Evolutionary conservation across 2,113 vertebrate genomes (phyloP), one percentile per base, ranked within the genome.

Genomic region (Columba janthina): DNA sequence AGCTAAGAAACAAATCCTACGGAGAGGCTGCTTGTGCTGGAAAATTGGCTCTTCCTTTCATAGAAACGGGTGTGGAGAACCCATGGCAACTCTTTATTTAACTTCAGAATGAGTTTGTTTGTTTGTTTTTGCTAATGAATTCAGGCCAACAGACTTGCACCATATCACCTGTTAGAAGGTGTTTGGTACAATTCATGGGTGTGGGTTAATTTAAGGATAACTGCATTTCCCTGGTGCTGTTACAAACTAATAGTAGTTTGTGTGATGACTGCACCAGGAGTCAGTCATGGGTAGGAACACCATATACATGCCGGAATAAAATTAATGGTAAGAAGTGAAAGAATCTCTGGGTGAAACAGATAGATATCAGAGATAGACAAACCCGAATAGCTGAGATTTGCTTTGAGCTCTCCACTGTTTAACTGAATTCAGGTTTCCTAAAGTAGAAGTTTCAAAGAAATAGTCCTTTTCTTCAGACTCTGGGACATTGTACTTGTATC

Each of bases 121-220:
- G 56, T 54, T 32, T 25, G 9, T 38, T 2, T 50, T 48, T 29
- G 62, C 82, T 57, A 56, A 93, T 84, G 65, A 96, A 90, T 79
- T 89, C 69, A 78, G 73, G 77, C 1, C 26, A 88, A 85, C 85
- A 95, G 85, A 95, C 96, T 79, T 79, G 66, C 61, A 77, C 34
- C 42, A 38, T 71, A 32, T 67, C 51, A 90, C 74, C 24, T 56
- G 20, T 72, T 77, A 72, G 73, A 85, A 83, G 8, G 20, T 67
- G 40, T 66, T 73, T 81, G 46, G 36, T 85, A 64, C 11, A 9
- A 91, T 76, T 88, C 32, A 29, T 28, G 57, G 72, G 53, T 92
- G 78, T 88, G 94, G 96, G 93, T 97, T 96, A 95, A 78, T 94
- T 85, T 69, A 53, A 34, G n/a, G 57, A 31, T 38, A 83, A 54